Base-by-base conservation (phyloP, 2,888 invertebrate genomes). In the Callosobruchus maculatus region DNA sequence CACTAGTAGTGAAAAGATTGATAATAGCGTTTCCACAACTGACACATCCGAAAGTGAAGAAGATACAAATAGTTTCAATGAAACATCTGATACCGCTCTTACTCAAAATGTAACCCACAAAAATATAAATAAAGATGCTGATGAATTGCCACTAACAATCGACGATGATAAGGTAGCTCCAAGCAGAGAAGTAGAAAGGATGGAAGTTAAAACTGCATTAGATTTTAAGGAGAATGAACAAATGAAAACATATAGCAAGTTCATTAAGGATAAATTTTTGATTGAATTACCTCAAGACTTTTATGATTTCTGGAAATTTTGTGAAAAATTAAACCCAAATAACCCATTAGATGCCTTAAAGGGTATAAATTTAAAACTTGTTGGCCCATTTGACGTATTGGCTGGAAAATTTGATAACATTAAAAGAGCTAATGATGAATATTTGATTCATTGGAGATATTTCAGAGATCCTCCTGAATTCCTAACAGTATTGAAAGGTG, bases 401-500 rank as follows among this genome's bases (percentile, higher is more conserved):
- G 88, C 89, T 70, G 92, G 92, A 2, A 79, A 77, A 71, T 81
- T 80, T 74, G 73, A 74, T 20, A 72, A 76, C 31, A 72, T 73
- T 9, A 73, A 77, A 20, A 78, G 74, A 67, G 86, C 89, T 0
- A 87, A 90, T 75, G 89, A 91, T 76, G 88, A 92, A 76, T 95
- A 93, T 84, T 89, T 96, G 71, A 87, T 92, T 13, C 96, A 97
- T 85, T 97, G 96, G 94, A 91, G 98, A 80, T 98, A 94, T 87
- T 96, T 91, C 85, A 96, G 94, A 86, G 98, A 99, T 88, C 96
- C 97, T 13, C 98, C 98, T 13, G 98, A 98, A 87, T 95, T 97
- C 86, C 95, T 96, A 91, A 93, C 95, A 1, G 88, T 95, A 68
- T 85, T 96, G 71, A 92, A 91, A 84, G 91, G 90, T 22, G 92